Evolutionary conservation across 2,113 vertebrate species (phyloP).

Genomic region (Neomonachus schauinslandi): DNA sequence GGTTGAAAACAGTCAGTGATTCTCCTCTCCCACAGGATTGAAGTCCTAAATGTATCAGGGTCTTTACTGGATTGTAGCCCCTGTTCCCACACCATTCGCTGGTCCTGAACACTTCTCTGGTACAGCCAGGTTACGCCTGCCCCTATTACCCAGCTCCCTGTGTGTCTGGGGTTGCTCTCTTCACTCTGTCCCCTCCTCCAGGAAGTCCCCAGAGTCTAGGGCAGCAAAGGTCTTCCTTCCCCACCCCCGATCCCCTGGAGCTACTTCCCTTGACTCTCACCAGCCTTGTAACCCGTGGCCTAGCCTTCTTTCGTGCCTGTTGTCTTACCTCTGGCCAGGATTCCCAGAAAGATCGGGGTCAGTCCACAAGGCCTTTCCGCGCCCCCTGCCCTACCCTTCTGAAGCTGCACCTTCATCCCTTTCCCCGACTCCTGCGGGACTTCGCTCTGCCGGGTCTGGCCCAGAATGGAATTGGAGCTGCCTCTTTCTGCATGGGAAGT

Average conservation of each 20-base stretch:
- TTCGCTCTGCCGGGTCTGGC: not conserved
- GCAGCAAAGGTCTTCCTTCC: not conserved
- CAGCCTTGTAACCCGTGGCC: not conserved
- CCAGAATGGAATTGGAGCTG: not conserved
- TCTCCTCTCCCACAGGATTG: not conserved
- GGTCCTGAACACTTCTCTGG: not conserved
- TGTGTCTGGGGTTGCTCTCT: not conserved
- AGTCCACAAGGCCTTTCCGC: not conserved
- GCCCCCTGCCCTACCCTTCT: not conserved
- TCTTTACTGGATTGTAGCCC: no score
- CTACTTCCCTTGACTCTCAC: not conserved
- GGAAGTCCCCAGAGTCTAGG: not conserved
- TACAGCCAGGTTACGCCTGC: not conserved
- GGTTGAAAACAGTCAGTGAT: not conserved
- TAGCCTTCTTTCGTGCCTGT: not conserved
- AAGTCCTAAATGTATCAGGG: not conserved
- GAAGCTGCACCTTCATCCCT: not conserved
- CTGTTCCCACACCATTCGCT: fast-evolving
- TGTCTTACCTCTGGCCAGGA: not conserved
- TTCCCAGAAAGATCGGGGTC: not conserved
- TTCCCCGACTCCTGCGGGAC: no score
- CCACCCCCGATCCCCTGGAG: not conserved
- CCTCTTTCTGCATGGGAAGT: not conserved
- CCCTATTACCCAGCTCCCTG: no score
- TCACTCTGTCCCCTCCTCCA: not conserved